A percentile compares a stretch with the other conserved stretches of the same genome.
Evolutionary conservation across 2,888 invertebrate species (phyloP).

Genomic region (Orthonevra nobilis): DNA sequence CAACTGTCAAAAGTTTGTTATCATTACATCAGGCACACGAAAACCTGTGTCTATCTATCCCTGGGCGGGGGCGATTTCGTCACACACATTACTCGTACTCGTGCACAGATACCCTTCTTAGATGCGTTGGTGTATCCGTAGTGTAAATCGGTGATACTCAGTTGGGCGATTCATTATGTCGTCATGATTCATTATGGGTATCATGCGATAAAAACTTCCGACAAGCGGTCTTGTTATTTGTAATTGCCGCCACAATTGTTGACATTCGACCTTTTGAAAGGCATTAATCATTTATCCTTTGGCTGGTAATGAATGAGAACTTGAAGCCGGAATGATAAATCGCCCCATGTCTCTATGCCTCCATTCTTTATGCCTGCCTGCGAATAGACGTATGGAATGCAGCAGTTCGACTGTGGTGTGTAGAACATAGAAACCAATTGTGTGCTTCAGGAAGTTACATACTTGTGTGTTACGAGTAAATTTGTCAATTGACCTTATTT

Average conservation of each 20-base stretch:
- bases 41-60: no score
- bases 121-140: neutral
- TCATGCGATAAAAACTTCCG: slow-evolving; percentile 48
- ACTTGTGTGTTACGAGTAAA: neutral
- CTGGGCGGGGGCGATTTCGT: no score
- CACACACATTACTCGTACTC: no score
- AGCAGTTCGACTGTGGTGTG: no score
- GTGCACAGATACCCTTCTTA: no score
- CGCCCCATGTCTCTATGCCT: neutral
- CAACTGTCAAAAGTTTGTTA: no score
- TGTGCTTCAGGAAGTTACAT: slow-evolving; percentile 2
- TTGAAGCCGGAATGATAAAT: slow-evolving; percentile 51
- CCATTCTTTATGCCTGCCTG: no score
- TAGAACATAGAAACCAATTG: slow-evolving; percentile 14
- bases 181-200: slow-evolving; percentile 9
- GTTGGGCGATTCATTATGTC: slow-evolving; percentile 39
- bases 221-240: slow-evolving; percentile 48
- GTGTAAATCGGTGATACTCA: slow-evolving; percentile 21
- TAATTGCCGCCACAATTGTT: slow-evolving; percentile 63
- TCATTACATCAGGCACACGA: no score
- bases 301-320: slow-evolving; percentile 42
- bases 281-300: slow-evolving; percentile 60
- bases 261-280: slow-evolving; percentile 48
- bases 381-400: no score
- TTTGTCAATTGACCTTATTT: slow-evolving; percentile 10